Percentiles rank a stretch among this genome's conserved stretches.
Conservation (phyloP, 2,113 vertebrate genomes). For the Mellivora capensis region DNA sequence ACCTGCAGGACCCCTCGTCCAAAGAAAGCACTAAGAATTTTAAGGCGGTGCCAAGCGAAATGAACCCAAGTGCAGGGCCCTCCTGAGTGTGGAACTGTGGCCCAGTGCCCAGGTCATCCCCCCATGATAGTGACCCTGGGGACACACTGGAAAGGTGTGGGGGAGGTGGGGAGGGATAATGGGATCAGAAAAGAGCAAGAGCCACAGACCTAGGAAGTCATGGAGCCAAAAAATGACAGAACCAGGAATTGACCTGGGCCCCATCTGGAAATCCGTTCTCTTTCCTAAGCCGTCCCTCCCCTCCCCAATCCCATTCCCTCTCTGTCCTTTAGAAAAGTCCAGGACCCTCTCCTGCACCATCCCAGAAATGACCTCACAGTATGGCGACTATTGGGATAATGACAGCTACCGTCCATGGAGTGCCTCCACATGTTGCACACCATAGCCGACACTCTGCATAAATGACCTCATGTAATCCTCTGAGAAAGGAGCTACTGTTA, state of each 20-base stretch:
- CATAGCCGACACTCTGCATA: neutral
- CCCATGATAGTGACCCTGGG: accelerated
- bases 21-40: neutral
- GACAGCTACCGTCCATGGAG: accelerated
- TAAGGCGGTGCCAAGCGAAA: neutral
- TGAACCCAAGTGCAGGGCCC: neutral
- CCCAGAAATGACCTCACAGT: neutral
- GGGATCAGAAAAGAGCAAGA: neutral
- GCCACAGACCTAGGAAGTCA: neutral
- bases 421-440: accelerated
- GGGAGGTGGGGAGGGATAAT: too few relatives aligned
- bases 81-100: neutral
- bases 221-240: neutral
- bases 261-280: neutral
- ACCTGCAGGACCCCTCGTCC: neutral
- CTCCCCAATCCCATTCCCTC: neutral
- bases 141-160: accelerated
- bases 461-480: neutral
- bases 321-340: neutral
- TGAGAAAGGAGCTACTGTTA: neutral
- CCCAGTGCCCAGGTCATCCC: too few relatives aligned
- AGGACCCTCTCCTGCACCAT: neutral
- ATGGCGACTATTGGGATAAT: accelerated
- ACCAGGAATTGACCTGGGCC: neutral
- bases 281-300: neutral